Evolutionary conservation across 1,140 invertebrate species (phyloP), one percentile per base, ranked within the genome.

Genomic region (Potamilus streckersoni): DNA sequence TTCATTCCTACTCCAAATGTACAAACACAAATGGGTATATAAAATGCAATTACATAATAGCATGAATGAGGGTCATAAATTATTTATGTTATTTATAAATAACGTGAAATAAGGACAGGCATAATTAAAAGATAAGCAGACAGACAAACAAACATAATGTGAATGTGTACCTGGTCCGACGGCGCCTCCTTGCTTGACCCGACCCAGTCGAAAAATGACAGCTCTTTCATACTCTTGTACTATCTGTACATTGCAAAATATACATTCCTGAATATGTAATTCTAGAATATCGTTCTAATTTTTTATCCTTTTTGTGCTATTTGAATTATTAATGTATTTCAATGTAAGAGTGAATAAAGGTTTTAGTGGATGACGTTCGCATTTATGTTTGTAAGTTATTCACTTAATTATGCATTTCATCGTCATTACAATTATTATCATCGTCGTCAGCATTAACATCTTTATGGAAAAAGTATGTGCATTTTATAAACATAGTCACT

Each of bases 171-270:
- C 91, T 76, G 92, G 95, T 80, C 96, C 96, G 90, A 95, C 96
- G 20, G 96, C 96, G 20, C 96, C 96, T 55, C 96, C 96, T 23
- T 90, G 89, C 73, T 93, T 82, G 13, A 93, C 87, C 76, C 92
- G 85, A 79, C 92, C 90, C 56, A 92, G 81, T 66, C 92, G 81
- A 83, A 92, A 92, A 63, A 92, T 92, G 19, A 92, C 89, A n/a
- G 89, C 90, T 76, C 88, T 78, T 74, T 89, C 88, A 80, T 89
- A 89, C 78, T 89, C 88, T 74, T 88, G 87, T 13, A 89, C 87
- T 68, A 89, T 85, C 87, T 89, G 79, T 15, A 75, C 77, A 62
- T 71, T 49, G 76, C 15, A 59, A 31, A 74, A 13, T 14, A 58
- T 2, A 38, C 16, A 14, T 19, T 23, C 3, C 3, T 14, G 16